Evolutionary conservation across 2,113 vertebrate genomes (phyloP).

Genomic region (Pseudorhombus dupliciocellatus): DNA sequence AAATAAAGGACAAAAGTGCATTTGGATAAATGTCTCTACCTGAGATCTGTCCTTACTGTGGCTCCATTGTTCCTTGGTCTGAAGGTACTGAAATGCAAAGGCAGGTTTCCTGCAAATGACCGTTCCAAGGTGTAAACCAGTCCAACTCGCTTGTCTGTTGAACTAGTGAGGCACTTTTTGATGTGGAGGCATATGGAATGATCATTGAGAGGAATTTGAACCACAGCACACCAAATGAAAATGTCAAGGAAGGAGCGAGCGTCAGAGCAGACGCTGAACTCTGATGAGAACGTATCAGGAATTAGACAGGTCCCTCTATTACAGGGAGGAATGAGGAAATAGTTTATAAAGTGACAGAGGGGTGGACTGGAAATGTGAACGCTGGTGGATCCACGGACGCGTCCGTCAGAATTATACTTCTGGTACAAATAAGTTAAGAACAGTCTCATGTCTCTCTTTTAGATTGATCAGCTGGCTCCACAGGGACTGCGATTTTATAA

Average conservation of each 20-base stretch:
- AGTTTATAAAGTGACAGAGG: not conserved
- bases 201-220: slow-evolving; percentile 33
- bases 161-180: slow-evolving; percentile 40
- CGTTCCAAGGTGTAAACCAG: slow-evolving; percentile 9
- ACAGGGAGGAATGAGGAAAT: not conserved
- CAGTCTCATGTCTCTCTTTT: not conserved
- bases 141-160: slow-evolving; percentile 26
- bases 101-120: slow-evolving; percentile 35
- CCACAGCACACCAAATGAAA: not conserved
- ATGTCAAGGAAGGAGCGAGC: not conserved
- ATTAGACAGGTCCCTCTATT: not conserved
- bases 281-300: not conserved
- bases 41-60: not conserved
- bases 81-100: slow-evolving; percentile 27
- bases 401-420: not conserved
- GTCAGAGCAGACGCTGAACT: not conserved
- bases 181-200: slow-evolving; percentile 49
- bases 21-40: slow-evolving; percentile 27
- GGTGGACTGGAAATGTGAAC: not conserved
- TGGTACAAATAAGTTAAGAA: not conserved
- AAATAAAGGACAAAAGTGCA: slow-evolving; percentile 43
- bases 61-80: slow-evolving; percentile 31
- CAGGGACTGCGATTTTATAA: not conserved
- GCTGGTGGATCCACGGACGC: not conserved
- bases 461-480: not conserved